Evolutionary conservation across 1,140 invertebrate genomes (phyloP).

Genomic region (Cyrtorhinus lividipennis): DNA sequence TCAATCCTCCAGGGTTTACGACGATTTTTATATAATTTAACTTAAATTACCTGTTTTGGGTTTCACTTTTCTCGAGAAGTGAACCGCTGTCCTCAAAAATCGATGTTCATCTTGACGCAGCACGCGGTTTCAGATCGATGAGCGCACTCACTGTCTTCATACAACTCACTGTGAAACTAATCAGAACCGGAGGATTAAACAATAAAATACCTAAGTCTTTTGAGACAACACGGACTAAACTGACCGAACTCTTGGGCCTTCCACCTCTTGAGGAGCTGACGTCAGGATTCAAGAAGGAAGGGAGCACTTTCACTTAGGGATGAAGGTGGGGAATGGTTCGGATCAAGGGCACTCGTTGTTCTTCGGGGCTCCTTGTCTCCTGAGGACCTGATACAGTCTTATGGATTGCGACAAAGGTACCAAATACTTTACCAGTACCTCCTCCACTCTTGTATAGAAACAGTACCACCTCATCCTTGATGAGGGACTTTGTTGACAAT

Average conservation of each 20-base stretch:
- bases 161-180: too few relatives aligned
- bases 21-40: too few relatives aligned
- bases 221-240: neutral
- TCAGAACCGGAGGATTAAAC: too few relatives aligned
- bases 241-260: neutral
- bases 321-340: neutral
- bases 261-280: conserved; percentile 1
- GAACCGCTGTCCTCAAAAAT: neutral
- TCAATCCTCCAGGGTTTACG: too few relatives aligned
- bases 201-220: neutral
- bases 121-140: neutral
- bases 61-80: neutral
- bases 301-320: conserved; percentile 4
- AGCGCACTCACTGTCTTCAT: neutral
- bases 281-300: conserved; percentile 4
- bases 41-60: neutral
- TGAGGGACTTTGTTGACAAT: too few relatives aligned
- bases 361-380: neutral
- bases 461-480: too few relatives aligned
- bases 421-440: too few relatives aligned
- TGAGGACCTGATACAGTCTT: too few relatives aligned
- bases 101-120: neutral
- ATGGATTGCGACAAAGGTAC: too few relatives aligned
- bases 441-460: too few relatives aligned
- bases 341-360: conserved; percentile 6